Evolutionary conservation across 2,888 invertebrate species (phyloP).

Genomic region (Flabesymbios commensalis): DNA sequence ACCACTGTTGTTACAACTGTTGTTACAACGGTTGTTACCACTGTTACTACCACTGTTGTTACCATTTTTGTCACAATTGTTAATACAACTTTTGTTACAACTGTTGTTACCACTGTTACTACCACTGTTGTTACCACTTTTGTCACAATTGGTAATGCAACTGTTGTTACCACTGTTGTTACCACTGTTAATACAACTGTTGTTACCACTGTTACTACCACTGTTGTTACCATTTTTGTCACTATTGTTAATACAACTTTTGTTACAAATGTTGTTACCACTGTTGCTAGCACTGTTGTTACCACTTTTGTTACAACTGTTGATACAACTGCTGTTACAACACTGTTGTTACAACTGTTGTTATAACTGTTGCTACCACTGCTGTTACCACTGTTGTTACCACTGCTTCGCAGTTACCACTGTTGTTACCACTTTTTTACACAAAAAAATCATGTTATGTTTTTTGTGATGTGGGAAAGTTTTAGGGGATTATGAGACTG

Average conservation of each 20-base stretch:
- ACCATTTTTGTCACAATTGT: background rate
- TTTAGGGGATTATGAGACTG: no score
- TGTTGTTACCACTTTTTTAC: background rate
- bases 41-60: background rate
- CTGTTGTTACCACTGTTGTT: background rate
- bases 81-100: background rate
- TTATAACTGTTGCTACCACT: background rate
- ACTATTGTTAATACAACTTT: background rate
- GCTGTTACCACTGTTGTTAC: background rate
- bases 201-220: background rate
- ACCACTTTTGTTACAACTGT: no score
- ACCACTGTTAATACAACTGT: background rate
- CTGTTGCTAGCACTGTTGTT: background rate
- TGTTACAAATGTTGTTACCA: background rate
- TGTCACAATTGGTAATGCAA: background rate
- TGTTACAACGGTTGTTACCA: background rate
- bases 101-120: background rate
- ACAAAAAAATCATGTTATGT: no score
- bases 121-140: constrained; percentile 1
- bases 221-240: background rate
- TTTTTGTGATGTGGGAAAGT: no score
- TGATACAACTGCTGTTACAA: no score
- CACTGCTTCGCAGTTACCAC: background rate
- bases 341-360: background rate
- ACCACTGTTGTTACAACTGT: background rate